A percentile compares a stretch with the other conserved stretches of the same genome.
phyloP scores from a whole-genome alignment of 2,113 vertebrate species.

The Poeciliopsis retropinna region DNA sequence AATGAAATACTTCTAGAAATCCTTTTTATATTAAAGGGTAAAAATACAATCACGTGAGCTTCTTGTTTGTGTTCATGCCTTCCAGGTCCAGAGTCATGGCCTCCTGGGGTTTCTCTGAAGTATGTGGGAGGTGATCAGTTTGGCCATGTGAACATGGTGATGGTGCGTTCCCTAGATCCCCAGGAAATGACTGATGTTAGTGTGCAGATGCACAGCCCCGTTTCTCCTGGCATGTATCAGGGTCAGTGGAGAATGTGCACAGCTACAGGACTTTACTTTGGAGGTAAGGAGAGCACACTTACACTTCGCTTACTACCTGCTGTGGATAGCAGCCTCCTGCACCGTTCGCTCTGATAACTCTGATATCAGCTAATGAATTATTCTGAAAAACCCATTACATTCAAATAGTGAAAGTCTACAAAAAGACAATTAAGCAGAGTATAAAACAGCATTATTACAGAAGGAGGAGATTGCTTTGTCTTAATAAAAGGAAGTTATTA shows the following conservation, averaged over 20 bases:
- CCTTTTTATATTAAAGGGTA: background rate
- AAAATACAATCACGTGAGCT: background rate
- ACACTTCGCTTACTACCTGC: background rate
- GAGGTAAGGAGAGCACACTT: conserved; percentile 83
- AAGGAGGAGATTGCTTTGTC: no score
- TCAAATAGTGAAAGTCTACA: background rate
- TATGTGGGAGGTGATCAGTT: conserved; percentile 98
- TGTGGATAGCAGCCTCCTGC: background rate
- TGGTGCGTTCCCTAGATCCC: conserved; percentile 93
- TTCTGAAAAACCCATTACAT: no score
- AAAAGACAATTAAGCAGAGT: background rate
- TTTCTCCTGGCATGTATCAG: conserved; percentile 95
- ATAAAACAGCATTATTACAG: background rate
- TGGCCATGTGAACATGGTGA: conserved; percentile 97
- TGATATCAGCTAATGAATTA: background rate
- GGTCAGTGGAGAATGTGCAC: conserved; percentile 99
- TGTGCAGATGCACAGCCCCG: conserved; percentile 98
- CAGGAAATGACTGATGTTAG: conserved; percentile 96
- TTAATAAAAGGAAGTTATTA: no score
- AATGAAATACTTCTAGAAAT: no score
- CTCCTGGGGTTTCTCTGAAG: conserved; percentile 95
- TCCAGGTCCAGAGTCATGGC: conserved; percentile 94
- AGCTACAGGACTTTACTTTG: conserved; percentile 95
- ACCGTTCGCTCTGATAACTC: background rate
- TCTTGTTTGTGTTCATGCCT: conserved; percentile 33